A percentile compares a stretch with the other conserved stretches of the same genome.
Conservation (phyloP, 2,888 invertebrate genomes). For the Alentia gelatinosa region DNA sequence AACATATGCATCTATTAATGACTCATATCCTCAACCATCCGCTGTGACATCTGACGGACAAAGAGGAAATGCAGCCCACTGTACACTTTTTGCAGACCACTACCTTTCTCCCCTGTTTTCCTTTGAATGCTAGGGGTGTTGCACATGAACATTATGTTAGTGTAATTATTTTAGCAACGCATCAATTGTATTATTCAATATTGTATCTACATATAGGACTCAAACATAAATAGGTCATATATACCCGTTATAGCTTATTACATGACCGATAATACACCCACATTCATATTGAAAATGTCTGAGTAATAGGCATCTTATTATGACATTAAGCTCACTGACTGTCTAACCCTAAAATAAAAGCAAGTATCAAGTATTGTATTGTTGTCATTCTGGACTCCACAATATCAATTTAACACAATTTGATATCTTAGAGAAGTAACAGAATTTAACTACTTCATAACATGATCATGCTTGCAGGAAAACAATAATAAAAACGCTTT, state of each 20-base stretch:
- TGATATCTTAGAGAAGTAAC: no score
- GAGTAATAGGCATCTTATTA: no score
- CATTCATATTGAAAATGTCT: not conserved
- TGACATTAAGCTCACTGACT: no score
- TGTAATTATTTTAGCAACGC: no score
- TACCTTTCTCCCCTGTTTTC: not conserved
- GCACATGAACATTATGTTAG: no score
- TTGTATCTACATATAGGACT: not conserved
- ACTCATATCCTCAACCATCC: not conserved
- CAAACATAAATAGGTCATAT: not conserved
- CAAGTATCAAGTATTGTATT: no score
- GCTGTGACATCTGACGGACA: not conserved
- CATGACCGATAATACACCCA: not conserved
- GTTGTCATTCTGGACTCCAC: no score
- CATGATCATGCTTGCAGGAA: no score
- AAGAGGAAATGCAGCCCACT: not conserved
- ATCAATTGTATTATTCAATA: not conserved
- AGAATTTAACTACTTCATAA: no score
- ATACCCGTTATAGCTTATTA: not conserved
- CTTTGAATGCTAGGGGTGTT: not conserved
- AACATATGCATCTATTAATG: not conserved
- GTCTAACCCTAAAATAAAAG: no score
- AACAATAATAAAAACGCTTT: no score
- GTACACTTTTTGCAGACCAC: slow-evolving; percentile 13
- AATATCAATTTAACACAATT: no score